Conservation (phyloP, 2,797 vertebrate species). For the Anguilla megastoma region DNA sequence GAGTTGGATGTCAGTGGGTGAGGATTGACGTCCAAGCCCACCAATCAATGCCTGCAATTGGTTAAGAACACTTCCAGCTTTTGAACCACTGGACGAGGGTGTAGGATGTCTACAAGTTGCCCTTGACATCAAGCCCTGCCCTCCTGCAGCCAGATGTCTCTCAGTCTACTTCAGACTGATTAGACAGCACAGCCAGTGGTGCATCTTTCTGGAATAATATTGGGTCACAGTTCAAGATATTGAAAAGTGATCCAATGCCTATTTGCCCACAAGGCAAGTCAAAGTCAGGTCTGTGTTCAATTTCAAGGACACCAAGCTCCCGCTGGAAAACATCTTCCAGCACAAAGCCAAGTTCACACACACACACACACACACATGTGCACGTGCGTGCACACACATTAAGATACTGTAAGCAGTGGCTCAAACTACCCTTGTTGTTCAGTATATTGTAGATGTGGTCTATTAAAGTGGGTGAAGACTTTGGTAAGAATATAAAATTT, state of each 20-base stretch:
- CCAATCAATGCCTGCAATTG: no score
- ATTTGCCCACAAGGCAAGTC: background rate
- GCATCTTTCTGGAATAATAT: background rate
- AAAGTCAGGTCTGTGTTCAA: background rate
- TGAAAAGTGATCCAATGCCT: background rate
- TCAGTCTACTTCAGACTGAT: background rate
- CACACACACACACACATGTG: background rate
- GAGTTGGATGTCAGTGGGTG: no score
- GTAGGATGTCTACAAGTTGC: no score
- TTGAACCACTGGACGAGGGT: no score
- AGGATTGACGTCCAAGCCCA: no score
- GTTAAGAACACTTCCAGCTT: no score
- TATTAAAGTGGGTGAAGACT: background rate
- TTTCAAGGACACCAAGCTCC: no score
- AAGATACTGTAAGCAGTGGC: background rate
- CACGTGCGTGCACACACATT: background rate
- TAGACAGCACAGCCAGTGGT: background rate
- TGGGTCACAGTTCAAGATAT: background rate
- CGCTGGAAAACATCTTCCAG: no score
- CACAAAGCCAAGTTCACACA: no score
- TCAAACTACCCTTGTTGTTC: background rate
- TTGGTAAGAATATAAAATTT: background rate
- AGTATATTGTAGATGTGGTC: background rate
- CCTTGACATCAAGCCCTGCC: no score
- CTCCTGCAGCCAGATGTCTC: no score